These are phyloP conservation scores for Steinernema scapterisci DNA, from an alignment of 2,888 invertebrate genomes.

Conservation along the genomic window DNA sequence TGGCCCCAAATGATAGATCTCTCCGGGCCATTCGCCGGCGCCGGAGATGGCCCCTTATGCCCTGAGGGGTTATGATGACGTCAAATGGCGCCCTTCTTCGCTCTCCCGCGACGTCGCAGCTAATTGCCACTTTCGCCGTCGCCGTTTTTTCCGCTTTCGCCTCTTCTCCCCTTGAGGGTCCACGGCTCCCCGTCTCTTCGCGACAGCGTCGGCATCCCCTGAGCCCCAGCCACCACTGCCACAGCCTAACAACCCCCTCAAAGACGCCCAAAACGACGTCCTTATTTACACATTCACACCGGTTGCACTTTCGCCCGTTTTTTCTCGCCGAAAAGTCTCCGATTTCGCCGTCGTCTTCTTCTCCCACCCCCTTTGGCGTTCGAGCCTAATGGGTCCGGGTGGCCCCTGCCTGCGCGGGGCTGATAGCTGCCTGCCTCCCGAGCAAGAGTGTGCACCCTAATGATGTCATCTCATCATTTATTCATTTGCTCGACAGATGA, in stretches of 20 bases:
- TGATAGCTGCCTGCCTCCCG: no score
- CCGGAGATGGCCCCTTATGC: background rate
- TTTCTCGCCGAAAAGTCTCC: slow-evolving; percentile 13
- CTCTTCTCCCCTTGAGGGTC: slow-evolving; percentile 26
- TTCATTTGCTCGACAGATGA: slow-evolving; percentile 20
- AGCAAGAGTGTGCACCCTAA: background rate
- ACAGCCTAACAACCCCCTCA: slow-evolving; percentile 12
- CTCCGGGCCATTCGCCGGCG: background rate
- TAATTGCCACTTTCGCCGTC: slow-evolving; percentile 31
- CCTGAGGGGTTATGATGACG: slow-evolving; percentile 28
- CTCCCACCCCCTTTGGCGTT: background rate
- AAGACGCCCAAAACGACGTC: background rate
- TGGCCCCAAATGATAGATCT: no score
- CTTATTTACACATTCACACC: slow-evolving; percentile 27
- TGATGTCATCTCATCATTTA: slow-evolving; percentile 29
- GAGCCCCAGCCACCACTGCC: background rate
- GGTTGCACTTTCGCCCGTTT: slow-evolving; percentile 19
- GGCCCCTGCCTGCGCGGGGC: background rate
- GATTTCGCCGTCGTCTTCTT: background rate
- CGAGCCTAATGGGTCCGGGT: slow-evolving; percentile 17
- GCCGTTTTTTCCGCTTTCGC: slow-evolving; percentile 27
- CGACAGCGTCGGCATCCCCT: background rate
- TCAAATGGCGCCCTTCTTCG: slow-evolving; percentile 12
- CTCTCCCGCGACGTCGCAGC: slow-evolving; percentile 25
- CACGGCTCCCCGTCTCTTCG: background rate